Evolutionary conservation across 2,888 invertebrate genomes (phyloP).

Genomic region (Laothoe populi): DNA sequence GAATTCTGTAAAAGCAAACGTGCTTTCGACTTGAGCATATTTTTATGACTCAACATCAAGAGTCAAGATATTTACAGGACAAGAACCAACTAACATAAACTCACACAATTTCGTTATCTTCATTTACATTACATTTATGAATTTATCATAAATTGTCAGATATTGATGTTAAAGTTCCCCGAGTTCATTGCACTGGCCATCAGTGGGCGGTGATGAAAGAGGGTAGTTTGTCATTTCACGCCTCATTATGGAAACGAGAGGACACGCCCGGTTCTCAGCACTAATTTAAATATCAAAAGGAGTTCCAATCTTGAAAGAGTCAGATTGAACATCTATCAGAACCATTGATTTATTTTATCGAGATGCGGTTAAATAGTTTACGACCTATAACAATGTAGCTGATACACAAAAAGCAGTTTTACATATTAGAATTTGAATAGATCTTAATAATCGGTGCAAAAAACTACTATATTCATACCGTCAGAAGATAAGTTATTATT

Average conservation of each 20-base stretch:
- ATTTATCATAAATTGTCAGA: constrained; percentile 47
- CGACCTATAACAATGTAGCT: neutral
- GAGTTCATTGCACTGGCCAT: constrained; percentile 53
- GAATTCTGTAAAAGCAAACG: too few species aligned
- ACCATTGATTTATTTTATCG: constrained; percentile 27
- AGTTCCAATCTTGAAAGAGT: constrained; percentile 40
- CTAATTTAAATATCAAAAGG: constrained; percentile 66
- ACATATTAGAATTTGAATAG: neutral
- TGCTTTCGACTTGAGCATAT: too few species aligned
- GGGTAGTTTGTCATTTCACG: constrained; percentile 70
- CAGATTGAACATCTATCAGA: constrained; percentile 48
- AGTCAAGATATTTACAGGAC: too few species aligned
- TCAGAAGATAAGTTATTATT: constrained; percentile 1
- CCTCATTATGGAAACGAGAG: constrained; percentile 56
- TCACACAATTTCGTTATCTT: constrained; percentile 21
- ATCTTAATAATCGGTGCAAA: neutral
- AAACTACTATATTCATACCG: neutral
- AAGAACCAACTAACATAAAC: neutral
- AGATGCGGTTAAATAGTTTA: constrained; percentile 11
- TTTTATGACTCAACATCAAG: too few species aligned
- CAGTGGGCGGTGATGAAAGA: constrained; percentile 68
- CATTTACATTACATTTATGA: constrained; percentile 38
- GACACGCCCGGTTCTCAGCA: constrained; percentile 50
- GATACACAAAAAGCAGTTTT: constrained; percentile 26
- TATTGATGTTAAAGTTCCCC: constrained; percentile 48